Evolutionary conservation across 2,888 invertebrate species (phyloP).

Genomic region (Salpingus planirostris): DNA sequence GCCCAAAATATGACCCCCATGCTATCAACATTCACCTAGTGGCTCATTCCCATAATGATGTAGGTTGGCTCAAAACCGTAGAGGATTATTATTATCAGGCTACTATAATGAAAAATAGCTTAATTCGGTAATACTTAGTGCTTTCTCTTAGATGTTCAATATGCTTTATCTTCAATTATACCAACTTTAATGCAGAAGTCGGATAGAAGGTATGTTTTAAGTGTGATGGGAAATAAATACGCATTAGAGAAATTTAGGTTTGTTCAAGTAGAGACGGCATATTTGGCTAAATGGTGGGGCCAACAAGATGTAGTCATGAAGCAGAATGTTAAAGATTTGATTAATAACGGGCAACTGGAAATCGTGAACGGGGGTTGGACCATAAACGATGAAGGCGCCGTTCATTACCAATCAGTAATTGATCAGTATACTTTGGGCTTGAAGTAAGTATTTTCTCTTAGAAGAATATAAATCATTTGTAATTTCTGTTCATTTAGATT

Average conservation of each 20-base stretch:
- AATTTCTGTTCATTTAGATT: neutral
- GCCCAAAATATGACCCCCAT: neutral
- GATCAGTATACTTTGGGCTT: constrained; percentile 63
- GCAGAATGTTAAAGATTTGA: constrained; percentile 47
- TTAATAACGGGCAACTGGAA: constrained; percentile 51
- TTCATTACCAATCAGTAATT: constrained; percentile 57
- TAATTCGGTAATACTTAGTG: no score
- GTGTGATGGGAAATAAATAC: no score
- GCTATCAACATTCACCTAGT: constrained; percentile 70
- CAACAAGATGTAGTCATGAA: constrained; percentile 49
- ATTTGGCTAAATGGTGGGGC: constrained; percentile 72
- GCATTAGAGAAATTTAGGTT: constrained; percentile 53
- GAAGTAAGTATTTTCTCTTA: constrained; percentile 43
- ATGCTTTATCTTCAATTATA: constrained; percentile 81
- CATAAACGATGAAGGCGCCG: constrained; percentile 54
- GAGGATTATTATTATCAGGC: constrained; percentile 59
- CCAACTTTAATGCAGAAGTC: constrained; percentile 63
- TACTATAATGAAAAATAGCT: neutral
- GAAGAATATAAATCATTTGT: neutral
- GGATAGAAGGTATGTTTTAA: constrained; percentile 51
- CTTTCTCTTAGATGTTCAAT: constrained; percentile 76
- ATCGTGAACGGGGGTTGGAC: constrained; percentile 53
- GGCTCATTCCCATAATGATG: constrained; percentile 77
- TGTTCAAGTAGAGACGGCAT: constrained; percentile 71
- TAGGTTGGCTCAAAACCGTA: constrained; percentile 78